Evolutionary conservation across 1,140 invertebrate species (phyloP).

Genomic region (Dreissena polymorpha): DNA sequence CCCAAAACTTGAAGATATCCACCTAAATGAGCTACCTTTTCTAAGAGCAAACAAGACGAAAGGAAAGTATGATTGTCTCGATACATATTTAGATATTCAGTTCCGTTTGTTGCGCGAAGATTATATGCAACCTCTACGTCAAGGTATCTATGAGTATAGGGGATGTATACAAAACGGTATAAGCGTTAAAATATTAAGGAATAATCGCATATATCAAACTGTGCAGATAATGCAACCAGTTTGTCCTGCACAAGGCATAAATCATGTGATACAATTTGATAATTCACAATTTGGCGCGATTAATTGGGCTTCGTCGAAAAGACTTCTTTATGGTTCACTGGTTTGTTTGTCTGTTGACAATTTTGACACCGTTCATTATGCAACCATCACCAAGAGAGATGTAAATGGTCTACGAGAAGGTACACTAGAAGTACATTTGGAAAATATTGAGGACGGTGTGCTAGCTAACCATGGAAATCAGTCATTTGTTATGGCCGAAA

Average conservation of each 20-base stretch:
- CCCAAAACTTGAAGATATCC: conserved; percentile 71
- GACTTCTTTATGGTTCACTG: conserved; percentile 87
- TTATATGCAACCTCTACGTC: conserved; percentile 78
- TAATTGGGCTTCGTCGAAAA: conserved; percentile 80
- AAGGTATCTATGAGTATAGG: conserved; percentile 74
- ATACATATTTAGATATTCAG: conserved; percentile 90
- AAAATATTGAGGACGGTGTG: conserved; percentile 18
- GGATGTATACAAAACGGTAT: conserved; percentile 27
- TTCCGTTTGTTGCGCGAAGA: conserved; percentile 89
- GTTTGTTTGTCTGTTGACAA: conserved; percentile 86
- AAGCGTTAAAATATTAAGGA: conserved; percentile 43
- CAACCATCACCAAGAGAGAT: conserved; percentile 84
- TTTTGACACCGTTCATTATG: conserved; percentile 86
- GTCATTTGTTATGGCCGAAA: too few species aligned
- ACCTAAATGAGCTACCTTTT: conserved; percentile 74
- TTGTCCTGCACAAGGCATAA: conserved; percentile 64
- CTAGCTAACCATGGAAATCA: background rate
- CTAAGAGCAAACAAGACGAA: conserved; percentile 83
- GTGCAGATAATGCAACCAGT: conserved; percentile 69
- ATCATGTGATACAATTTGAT: conserved; percentile 73
- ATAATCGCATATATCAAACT: conserved; percentile 63
- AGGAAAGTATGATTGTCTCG: conserved; percentile 83
- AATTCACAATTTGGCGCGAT: conserved; percentile 58
- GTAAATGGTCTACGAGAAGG: conserved; percentile 65
- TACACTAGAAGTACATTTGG: conserved; percentile 77